A percentile compares a stretch with the other conserved stretches of the same genome.
phyloP scores from a whole-genome alignment of 2,113 vertebrate species.

The Podilymbus podiceps region DNA sequence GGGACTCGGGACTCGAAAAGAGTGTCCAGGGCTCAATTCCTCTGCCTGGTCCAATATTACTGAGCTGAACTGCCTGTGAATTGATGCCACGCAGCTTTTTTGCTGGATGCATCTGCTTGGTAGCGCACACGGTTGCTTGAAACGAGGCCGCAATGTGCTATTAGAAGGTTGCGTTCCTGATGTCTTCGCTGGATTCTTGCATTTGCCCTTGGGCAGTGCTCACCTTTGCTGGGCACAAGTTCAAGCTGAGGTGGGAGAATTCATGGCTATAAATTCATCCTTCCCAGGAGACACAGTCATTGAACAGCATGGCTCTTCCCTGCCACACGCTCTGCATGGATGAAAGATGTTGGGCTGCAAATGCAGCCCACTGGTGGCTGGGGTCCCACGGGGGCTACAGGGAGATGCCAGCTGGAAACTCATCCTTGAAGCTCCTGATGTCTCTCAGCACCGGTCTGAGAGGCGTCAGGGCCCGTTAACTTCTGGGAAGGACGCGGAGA shows the following conservation, averaged over 20 bases:
- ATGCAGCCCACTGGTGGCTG: background rate
- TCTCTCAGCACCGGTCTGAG: background rate
- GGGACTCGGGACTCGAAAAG: background rate
- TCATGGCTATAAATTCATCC: background rate
- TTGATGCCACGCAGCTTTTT: background rate
- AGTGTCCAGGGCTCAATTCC: background rate
- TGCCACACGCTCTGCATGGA: fast-evolving
- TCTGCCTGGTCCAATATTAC: background rate
- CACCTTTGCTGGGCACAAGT: background rate
- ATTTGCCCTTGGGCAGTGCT: background rate
- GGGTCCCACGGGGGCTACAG: background rate
- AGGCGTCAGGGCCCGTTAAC: slow-evolving; percentile 19
- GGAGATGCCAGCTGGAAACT: background rate
- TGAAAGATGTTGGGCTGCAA: background rate
- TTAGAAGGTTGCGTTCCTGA: fast-evolving
- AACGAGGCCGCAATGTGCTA: background rate
- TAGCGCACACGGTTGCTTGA: fast-evolving
- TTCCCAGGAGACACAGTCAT: fast-evolving
- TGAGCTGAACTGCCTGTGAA: background rate
- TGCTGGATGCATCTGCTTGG: background rate
- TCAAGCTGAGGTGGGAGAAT: background rate
- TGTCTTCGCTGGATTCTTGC: fast-evolving
- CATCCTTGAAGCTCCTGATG: background rate
- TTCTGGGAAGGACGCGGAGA: background rate
- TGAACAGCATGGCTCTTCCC: background rate